These are phyloP conservation scores for Autographa pulchrina DNA, from an alignment of 2,888 invertebrate genomes.

Conservation along the genomic window DNA sequence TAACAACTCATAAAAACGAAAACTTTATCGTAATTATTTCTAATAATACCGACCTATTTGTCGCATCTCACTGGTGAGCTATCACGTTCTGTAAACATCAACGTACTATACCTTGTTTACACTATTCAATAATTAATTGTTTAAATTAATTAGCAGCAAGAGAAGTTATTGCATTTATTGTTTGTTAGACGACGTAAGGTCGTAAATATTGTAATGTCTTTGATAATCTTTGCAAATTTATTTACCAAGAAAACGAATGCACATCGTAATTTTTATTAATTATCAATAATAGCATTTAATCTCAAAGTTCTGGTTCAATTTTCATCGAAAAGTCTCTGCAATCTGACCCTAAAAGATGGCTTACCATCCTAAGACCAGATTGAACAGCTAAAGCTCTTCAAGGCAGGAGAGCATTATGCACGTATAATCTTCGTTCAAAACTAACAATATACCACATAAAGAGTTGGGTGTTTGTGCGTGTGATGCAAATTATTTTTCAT, in stretches of 20 bases:
- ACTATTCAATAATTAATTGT: constrained; percentile 33
- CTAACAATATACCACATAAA: no score
- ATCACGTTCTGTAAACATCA: constrained; percentile 21
- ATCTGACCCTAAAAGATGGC: no score
- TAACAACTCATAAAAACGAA: no score
- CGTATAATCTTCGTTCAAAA: no score
- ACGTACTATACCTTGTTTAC: constrained; percentile 49
- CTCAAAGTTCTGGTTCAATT: no score
- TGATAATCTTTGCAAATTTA: neutral
- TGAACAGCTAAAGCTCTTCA: no score
- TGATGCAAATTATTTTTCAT: no score
- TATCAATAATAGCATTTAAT: neutral
- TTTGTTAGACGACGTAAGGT: neutral
- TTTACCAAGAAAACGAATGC: no score
- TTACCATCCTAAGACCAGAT: no score
- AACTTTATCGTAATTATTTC: constrained; percentile 36
- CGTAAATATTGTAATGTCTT: neutral
- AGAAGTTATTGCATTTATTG: constrained; percentile 28
- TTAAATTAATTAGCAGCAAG: constrained; percentile 38
- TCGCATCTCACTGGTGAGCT: constrained; percentile 27
- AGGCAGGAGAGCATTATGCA: no score
- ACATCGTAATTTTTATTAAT: neutral
- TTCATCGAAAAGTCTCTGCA: no score
- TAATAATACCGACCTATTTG: constrained; percentile 58
- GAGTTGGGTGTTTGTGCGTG: no score